Evolutionary conservation across 2,888 invertebrate species (phyloP).

Genomic region (Drosophila setosimentum): DNA sequence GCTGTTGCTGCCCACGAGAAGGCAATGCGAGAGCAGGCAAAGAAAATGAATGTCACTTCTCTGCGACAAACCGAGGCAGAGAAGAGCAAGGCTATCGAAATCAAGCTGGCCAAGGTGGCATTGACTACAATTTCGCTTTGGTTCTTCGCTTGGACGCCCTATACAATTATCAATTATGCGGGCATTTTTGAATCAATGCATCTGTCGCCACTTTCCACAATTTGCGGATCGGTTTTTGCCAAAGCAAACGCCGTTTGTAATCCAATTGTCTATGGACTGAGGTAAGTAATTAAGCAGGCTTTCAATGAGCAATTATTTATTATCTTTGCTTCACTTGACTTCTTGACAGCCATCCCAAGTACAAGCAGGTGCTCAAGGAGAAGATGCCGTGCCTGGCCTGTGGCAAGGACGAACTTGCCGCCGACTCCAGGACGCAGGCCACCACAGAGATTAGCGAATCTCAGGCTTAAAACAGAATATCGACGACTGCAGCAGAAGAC

Average conservation of each 20-base stretch:
- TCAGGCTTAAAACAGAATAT: slow-evolving; percentile 67
- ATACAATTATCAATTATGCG: slow-evolving; percentile 87
- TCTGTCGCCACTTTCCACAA: slow-evolving; percentile 86
- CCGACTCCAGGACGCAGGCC: slow-evolving; percentile 80
- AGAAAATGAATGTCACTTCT: slow-evolving; percentile 89
- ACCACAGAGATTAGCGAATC: slow-evolving; percentile 83
- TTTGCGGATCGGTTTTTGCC: slow-evolving; percentile 88
- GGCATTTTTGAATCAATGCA: slow-evolving; percentile 86
- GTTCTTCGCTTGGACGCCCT: slow-evolving; percentile 89
- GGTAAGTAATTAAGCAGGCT: slow-evolving; percentile 84
- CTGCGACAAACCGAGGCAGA: slow-evolving; percentile 86
- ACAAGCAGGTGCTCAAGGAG: slow-evolving; percentile 87
- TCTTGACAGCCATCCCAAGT: slow-evolving; percentile 87
- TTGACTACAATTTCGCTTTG: slow-evolving; percentile 88
- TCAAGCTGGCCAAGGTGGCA: slow-evolving; percentile 87
- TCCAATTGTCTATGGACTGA: slow-evolving; percentile 88
- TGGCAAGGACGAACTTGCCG: slow-evolving; percentile 69
- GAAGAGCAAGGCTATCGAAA: slow-evolving; percentile 86
- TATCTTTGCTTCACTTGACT: background rate
- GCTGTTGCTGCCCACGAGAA: slow-evolving; percentile 87
- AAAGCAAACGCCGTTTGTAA: slow-evolving; percentile 88
- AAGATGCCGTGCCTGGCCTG: slow-evolving; percentile 88
- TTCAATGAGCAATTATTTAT: accelerated
- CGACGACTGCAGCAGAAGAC: slow-evolving; percentile 72
- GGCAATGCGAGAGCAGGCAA: slow-evolving; percentile 88